These are phyloP conservation scores for Spinus olivaceus DNA, from an alignment of 2,797 vertebrate species.

Conservation along the genomic window DNA sequence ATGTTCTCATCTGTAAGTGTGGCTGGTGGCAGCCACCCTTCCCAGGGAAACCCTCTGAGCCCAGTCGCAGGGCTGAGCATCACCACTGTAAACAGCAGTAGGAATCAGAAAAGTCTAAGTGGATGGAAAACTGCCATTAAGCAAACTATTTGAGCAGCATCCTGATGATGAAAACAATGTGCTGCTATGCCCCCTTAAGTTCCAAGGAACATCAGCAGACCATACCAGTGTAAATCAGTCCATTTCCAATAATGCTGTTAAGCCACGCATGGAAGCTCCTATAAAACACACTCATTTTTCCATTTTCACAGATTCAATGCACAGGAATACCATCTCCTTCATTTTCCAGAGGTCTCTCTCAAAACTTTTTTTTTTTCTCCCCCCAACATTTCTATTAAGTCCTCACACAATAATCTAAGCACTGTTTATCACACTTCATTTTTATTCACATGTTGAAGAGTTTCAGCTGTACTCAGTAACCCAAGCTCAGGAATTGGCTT, in stretches of 20 bases:
- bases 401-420: background rate
- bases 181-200: background rate
- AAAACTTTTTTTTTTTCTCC: background rate
- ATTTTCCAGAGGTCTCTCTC: background rate
- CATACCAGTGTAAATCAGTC: background rate
- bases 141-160: background rate
- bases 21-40: background rate
- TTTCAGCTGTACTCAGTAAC: background rate
- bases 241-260: background rate
- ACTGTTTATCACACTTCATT: background rate
- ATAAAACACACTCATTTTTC: background rate
- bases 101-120: background rate
- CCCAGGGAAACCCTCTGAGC: background rate
- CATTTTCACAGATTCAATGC: background rate
- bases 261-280: background rate
- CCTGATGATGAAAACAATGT: background rate
- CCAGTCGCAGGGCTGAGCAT: background rate
- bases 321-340: background rate
- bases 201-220: background rate
- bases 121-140: background rate
- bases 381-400: background rate
- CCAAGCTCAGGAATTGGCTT: background rate
- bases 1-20: background rate
- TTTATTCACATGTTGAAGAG: background rate
- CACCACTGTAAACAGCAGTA: fast-evolving